Conservation (phyloP, 2,113 vertebrate species). For the Tinamus guttatus region DNA sequence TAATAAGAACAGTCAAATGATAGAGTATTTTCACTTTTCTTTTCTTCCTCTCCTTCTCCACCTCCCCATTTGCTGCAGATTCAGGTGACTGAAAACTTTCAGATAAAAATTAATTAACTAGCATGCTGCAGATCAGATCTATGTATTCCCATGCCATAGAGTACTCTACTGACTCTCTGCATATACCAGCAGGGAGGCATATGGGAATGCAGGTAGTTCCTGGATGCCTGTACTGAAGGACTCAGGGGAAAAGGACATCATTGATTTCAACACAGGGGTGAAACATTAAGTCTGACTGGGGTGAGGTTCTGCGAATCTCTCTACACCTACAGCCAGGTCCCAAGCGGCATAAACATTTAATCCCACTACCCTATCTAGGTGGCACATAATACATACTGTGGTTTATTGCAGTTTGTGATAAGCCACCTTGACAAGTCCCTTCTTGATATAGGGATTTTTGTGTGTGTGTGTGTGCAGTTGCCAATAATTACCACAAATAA, state of each 20-base stretch:
- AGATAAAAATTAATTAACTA: constrained; percentile 71
- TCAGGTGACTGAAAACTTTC: constrained; percentile 48
- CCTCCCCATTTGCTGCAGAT: constrained; percentile 53
- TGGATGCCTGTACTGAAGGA: background rate
- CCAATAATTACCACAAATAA: background rate
- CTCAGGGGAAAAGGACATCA: background rate
- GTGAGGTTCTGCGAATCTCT: background rate
- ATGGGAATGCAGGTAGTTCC: fast-evolving
- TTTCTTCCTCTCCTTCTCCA: background rate
- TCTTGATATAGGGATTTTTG: background rate
- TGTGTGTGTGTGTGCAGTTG: background rate
- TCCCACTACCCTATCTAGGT: background rate
- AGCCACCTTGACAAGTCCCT: fast-evolving
- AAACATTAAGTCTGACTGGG: background rate
- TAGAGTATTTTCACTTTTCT: background rate
- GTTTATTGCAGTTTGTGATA: background rate
- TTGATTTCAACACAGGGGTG: background rate
- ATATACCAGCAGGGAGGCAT: background rate
- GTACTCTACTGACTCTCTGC: background rate
- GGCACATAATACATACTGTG: fast-evolving
- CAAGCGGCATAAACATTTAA: background rate
- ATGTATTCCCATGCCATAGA: background rate
- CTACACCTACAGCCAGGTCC: background rate
- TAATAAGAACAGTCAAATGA: constrained; percentile 32
- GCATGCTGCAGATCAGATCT: constrained; percentile 31